These are phyloP conservation scores for Drosophila leontia DNA, from an alignment of 1,140 invertebrate species.

Conservation along the genomic window DNA sequence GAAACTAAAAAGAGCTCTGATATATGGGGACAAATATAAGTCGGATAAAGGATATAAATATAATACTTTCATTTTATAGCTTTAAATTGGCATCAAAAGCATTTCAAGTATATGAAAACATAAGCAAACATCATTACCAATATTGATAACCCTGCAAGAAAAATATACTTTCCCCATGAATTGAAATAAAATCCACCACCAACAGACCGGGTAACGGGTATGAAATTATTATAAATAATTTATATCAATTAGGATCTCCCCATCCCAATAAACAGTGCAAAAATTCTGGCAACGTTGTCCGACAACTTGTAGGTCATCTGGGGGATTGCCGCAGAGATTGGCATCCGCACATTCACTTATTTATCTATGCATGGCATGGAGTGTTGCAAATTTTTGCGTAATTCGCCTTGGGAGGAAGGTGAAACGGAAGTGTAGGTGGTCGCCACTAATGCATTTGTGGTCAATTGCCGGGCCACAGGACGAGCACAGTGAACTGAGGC, in stretches of 20 bases:
- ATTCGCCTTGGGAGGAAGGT: constrained; percentile 34
- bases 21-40: neutral
- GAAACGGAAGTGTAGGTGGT: constrained; percentile 7
- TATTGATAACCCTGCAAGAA: neutral
- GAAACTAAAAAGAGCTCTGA: neutral
- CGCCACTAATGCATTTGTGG: constrained; percentile 76
- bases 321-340: constrained; percentile 39
- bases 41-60: neutral
- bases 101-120: neutral
- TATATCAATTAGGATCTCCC: constrained; percentile 29
- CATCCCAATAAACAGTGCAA: neutral
- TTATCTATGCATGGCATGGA: constrained; percentile 44
- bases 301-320: constrained; percentile 46
- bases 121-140: neutral
- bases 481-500: constrained; percentile 25
- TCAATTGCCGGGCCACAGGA: constrained; percentile 51
- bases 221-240: constrained; percentile 8
- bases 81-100: neutral
- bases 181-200: neutral
- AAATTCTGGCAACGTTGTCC: constrained; percentile 20
- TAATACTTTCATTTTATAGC: neutral
- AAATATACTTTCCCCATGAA: neutral
- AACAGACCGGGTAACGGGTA: neutral
- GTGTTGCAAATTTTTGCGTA: constrained; percentile 40
- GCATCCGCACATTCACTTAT: constrained; percentile 35